Percentiles rank a stretch among this genome's conserved stretches.
Evolutionary conservation across 2,888 invertebrate species (phyloP).

Genomic region (Oscheius sp.): DNA sequence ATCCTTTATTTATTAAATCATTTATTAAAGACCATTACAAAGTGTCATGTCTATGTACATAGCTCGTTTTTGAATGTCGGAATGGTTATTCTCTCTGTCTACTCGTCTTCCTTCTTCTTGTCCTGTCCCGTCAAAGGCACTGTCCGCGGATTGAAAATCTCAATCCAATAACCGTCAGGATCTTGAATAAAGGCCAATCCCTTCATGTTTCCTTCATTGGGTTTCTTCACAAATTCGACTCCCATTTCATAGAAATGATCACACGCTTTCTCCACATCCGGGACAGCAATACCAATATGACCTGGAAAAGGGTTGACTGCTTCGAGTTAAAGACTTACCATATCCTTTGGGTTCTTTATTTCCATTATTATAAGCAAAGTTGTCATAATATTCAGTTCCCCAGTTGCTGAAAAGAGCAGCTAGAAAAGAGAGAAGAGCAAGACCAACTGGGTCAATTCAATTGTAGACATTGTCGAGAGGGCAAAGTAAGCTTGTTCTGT

Average conservation of each 20-base stretch:
- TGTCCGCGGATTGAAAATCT: conserved; percentile 80
- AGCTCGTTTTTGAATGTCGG: too few relatives aligned
- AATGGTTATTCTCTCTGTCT: too few relatives aligned
- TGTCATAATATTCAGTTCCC: conserved; percentile 88
- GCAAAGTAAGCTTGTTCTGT: conserved; percentile 83
- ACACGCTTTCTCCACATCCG: conserved; percentile 88
- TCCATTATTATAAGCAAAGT: conserved; percentile 90
- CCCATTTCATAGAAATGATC: conserved; percentile 86
- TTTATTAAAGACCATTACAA: too few relatives aligned
- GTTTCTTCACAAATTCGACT: conserved; percentile 89
- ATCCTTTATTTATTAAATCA: too few relatives aligned
- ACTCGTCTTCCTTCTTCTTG: too few relatives aligned
- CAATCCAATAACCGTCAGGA: conserved; percentile 96
- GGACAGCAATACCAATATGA: conserved; percentile 90
- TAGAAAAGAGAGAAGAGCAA: too few relatives aligned
- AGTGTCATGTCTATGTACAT: too few relatives aligned
- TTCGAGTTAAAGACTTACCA: conserved; percentile 77
- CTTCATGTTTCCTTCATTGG: conserved; percentile 80
- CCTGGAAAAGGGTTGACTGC: too few relatives aligned
- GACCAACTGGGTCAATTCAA: conserved; percentile 91
- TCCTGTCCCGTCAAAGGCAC: conserved; percentile 23
- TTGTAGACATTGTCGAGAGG: conserved; percentile 84
- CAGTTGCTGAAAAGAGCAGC: conserved; percentile 89
- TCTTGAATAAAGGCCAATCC: conserved; percentile 93
- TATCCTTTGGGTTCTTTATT: conserved; percentile 89